A percentile compares a stretch with the other conserved stretches of the same genome.
Evolutionary conservation across 2,113 vertebrate species (phyloP).

Genomic region (Syngnathoides biaculeatus): DNA sequence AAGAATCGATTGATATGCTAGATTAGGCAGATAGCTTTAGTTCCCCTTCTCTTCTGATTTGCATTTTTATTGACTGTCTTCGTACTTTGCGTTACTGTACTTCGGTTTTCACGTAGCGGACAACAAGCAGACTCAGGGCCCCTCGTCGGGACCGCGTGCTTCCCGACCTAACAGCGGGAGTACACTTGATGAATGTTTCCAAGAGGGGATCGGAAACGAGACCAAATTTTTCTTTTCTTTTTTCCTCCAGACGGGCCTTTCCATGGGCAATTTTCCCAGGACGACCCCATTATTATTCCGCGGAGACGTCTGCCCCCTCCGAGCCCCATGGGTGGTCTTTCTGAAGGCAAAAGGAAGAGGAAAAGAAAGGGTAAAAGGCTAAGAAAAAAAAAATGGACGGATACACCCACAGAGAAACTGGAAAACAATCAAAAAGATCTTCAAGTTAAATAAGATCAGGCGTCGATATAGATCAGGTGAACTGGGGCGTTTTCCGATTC

Average conservation of each 20-base stretch:
- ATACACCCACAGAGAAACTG: slow-evolving; percentile 54
- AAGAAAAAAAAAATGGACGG: slow-evolving; percentile 38
- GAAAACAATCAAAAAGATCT: slow-evolving; percentile 61
- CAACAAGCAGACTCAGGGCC: background rate
- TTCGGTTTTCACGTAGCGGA: background rate
- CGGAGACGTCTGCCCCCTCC: slow-evolving; percentile 70
- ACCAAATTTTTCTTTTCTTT: slow-evolving; percentile 68
- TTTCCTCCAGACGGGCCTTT: slow-evolving; percentile 65
- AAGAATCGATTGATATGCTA: too few species aligned
- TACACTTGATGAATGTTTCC: slow-evolving; percentile 67
- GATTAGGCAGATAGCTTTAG: background rate
- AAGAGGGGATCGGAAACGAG: slow-evolving; percentile 69
- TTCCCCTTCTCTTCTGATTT: background rate
- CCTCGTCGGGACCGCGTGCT: slow-evolving; percentile 17
- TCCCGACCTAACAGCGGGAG: slow-evolving; percentile 58
- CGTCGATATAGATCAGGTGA: background rate
- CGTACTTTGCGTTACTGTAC: background rate
- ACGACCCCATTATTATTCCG: slow-evolving; percentile 76
- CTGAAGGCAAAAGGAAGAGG: slow-evolving; percentile 60
- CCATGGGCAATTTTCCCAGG: slow-evolving; percentile 75
- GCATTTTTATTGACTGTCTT: background rate
- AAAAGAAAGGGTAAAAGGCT: slow-evolving; percentile 50
- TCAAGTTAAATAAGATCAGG: slow-evolving; percentile 40
- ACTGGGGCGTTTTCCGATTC: background rate
- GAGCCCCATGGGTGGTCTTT: slow-evolving; percentile 76